Conservation (phyloP, 2,113 vertebrate species). For the Leuciscus idus region DNA sequence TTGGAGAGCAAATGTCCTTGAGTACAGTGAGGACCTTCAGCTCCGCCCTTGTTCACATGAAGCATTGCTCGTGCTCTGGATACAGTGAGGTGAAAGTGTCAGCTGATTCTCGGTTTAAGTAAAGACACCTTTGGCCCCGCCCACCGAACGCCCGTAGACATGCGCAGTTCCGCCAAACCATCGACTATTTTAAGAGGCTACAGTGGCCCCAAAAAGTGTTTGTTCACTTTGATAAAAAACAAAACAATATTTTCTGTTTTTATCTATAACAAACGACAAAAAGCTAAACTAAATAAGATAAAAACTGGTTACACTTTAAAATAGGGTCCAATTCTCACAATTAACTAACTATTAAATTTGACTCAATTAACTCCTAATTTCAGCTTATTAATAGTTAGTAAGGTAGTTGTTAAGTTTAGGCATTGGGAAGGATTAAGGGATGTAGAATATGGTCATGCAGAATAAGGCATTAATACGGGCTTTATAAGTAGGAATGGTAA, state of each 20-base stretch:
- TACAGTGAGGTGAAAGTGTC: conserved; percentile 64
- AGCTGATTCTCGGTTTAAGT: conserved; percentile 67
- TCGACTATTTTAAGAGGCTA: not conserved
- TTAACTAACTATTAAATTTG: too few relatives aligned
- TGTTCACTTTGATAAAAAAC: not conserved
- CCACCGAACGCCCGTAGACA: conserved; percentile 55
- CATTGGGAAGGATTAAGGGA: too few relatives aligned
- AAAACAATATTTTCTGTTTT: not conserved
- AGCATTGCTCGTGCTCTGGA: not conserved
- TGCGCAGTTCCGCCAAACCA: conserved; percentile 53
- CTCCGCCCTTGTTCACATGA: conserved; percentile 10
- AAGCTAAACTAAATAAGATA: too few relatives aligned
- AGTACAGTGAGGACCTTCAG: conserved; percentile 42
- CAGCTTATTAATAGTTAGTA: too few relatives aligned
- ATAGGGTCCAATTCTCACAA: too few relatives aligned
- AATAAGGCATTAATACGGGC: too few relatives aligned
- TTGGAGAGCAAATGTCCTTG: conserved; percentile 42
- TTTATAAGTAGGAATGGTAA: too few relatives aligned
- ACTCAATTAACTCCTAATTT: too few relatives aligned
- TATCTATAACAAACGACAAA: not conserved
- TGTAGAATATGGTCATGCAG: too few relatives aligned
- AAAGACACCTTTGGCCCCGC: conserved; percentile 69
- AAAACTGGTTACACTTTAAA: too few relatives aligned
- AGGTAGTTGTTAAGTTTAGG: too few relatives aligned
- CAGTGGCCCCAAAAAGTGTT: not conserved